A percentile compares a stretch with the other conserved stretches of the same genome.
Evolutionary conservation across 2,888 invertebrate genomes (phyloP).

Genomic region (Ommatoiulus sabulosus): DNA sequence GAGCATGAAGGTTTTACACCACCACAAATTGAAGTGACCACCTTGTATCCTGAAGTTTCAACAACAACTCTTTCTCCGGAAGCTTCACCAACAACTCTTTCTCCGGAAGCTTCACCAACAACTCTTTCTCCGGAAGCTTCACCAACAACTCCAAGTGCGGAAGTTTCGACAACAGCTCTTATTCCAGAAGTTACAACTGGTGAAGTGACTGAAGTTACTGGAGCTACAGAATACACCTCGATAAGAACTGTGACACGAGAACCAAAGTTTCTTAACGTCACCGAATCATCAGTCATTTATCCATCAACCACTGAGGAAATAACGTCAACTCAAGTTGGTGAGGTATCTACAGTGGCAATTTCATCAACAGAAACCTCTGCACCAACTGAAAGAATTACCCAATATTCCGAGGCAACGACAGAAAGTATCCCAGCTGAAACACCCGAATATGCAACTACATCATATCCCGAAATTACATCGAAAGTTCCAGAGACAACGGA

Average conservation of each 20-base stretch:
- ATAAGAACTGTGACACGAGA: not conserved
- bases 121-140: not conserved
- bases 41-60: not conserved
- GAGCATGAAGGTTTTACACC: not conserved
- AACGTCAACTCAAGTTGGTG: not conserved
- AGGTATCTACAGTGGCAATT: not conserved
- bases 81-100: not conserved
- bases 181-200: no score
- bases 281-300: not conserved
- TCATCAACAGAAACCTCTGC: not conserved
- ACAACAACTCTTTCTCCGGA: not conserved
- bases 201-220: no score
- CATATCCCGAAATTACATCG: conserved; percentile 5
- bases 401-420: conserved; percentile 25
- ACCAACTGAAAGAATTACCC: not conserved
- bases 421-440: conserved; percentile 37
- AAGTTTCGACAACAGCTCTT: no score
- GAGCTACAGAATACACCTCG: no score
- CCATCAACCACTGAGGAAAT: not conserved
- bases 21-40: not conserved
- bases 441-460: not conserved
- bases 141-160: not conserved
- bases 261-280: not conserved
- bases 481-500: not conserved
- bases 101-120: not conserved